phyloP scores from a whole-genome alignment of 92 coral and sea anemone genomes.

The Siderastrea siderea region DNA sequence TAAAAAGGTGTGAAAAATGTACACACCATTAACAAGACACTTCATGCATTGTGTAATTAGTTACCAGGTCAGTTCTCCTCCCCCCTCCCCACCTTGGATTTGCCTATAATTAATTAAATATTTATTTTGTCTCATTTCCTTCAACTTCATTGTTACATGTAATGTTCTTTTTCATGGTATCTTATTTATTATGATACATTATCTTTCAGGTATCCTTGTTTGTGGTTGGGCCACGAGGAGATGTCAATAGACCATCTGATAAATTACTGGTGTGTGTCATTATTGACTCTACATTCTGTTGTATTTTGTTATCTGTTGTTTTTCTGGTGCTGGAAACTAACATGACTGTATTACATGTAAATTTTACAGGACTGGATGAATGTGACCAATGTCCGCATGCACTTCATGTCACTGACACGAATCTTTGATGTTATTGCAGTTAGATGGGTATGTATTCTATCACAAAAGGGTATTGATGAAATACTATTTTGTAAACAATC shows the following conservation, averaged over 20 bases:
- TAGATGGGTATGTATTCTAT: slow-evolving; percentile 81
- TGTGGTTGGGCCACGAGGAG: slow-evolving; percentile 63
- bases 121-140: too few relatives aligned
- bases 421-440: slow-evolving; percentile 85
- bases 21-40: too few relatives aligned
- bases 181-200: not conserved
- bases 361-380: slow-evolving; percentile 89
- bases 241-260: slow-evolving; percentile 23
- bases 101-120: too few relatives aligned
- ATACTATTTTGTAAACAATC: not conserved
- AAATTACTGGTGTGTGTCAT: slow-evolving; percentile 60
- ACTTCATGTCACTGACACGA: slow-evolving; percentile 68
- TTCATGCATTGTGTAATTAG: too few relatives aligned
- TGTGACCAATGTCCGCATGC: slow-evolving; percentile 80
- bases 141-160: too few relatives aligned
- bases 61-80: too few relatives aligned
- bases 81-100: too few relatives aligned
- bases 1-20: too few relatives aligned
- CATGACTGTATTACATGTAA: not conserved
- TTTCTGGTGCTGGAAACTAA: not conserved
- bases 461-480: not conserved
- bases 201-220: slow-evolving; percentile 26
- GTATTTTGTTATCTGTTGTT: not conserved
- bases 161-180: too few relatives aligned
- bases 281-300: not conserved